Conservation (phyloP, 2,888 invertebrate genomes). For the Apomyelois bistriatella region DNA sequence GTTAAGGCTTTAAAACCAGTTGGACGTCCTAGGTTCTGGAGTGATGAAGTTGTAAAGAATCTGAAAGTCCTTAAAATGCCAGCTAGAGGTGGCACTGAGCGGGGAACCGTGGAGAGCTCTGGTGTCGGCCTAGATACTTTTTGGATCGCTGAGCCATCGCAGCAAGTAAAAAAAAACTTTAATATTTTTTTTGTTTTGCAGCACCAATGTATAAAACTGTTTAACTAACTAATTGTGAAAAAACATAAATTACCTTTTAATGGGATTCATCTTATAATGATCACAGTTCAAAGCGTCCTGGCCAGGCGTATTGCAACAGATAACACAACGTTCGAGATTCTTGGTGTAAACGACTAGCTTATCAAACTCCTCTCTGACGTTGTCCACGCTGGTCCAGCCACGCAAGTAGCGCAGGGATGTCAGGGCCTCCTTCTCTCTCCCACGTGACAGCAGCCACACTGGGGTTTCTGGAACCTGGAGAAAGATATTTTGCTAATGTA, state of each 20-base stretch:
- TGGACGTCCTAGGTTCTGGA: no score
- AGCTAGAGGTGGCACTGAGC: no score
- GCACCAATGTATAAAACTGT: no score
- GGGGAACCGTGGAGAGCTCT: no score
- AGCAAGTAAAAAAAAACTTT: no score
- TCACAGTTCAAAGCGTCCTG: constrained; percentile 41
- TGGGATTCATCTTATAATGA: constrained; percentile 50
- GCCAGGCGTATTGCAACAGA: constrained; percentile 46
- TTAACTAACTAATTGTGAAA: no score
- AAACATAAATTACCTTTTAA: constrained; percentile 42
- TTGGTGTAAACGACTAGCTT: constrained; percentile 59
- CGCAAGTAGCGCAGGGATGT: constrained; percentile 76
- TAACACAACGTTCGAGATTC: constrained; percentile 51
- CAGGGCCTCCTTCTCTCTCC: constrained; percentile 70
- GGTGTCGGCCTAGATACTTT: no score
- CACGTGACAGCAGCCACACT: constrained; percentile 75
- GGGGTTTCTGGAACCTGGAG: constrained; percentile 78
- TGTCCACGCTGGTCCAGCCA: constrained; percentile 72
- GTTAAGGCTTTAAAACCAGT: not conserved
- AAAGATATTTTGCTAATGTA: not conserved
- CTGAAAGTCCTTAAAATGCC: no score
- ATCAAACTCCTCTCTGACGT: constrained; percentile 69
- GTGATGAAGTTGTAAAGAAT: no score
- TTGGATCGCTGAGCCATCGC: no score
- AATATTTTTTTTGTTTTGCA: no score